Evolutionary conservation across 2,797 vertebrate genomes (phyloP).

Genomic region (Sebastes itinus): DNA sequence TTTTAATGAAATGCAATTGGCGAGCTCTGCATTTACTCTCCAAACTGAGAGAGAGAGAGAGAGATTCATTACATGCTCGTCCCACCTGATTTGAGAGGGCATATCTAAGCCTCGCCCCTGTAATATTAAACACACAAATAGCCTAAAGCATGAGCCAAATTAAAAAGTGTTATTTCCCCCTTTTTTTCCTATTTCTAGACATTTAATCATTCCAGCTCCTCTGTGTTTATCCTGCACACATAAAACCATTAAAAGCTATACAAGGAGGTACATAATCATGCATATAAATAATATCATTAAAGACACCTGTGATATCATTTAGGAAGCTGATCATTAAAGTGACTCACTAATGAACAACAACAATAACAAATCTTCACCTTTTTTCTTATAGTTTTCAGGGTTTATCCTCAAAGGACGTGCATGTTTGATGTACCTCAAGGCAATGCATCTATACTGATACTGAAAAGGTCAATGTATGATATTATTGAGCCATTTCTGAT

Average conservation of each 20-base stretch:
- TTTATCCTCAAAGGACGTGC: conserved; percentile 10
- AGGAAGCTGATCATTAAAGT: background rate
- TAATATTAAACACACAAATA: conserved; percentile 79
- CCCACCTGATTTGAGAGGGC: conserved; percentile 75
- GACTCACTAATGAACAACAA: background rate
- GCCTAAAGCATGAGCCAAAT: conserved; percentile 79
- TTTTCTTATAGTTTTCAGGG: background rate
- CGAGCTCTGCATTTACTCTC: conserved; percentile 55
- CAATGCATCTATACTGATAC: conserved; percentile 17
- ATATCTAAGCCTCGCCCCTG: conserved; percentile 66
- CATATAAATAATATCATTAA: background rate
- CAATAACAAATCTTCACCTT: background rate
- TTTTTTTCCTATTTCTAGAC: conserved; percentile 65
- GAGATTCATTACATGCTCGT: conserved; percentile 67
- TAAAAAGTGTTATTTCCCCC: conserved; percentile 73
- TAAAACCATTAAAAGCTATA: background rate
- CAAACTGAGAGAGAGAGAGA: conserved; percentile 44
- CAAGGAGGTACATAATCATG: background rate
- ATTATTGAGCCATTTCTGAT: conserved; percentile 21
- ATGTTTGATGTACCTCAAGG: conserved; percentile 39
- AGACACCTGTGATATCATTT: background rate
- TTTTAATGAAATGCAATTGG: conserved; percentile 78
- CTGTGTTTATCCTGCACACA: conserved; percentile 28
- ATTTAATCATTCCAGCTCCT: conserved; percentile 69
- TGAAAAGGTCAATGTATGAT: conserved; percentile 41